phyloP scores from a whole-genome alignment of 2,888 invertebrate genomes.

The Hetaerina titia region DNA sequence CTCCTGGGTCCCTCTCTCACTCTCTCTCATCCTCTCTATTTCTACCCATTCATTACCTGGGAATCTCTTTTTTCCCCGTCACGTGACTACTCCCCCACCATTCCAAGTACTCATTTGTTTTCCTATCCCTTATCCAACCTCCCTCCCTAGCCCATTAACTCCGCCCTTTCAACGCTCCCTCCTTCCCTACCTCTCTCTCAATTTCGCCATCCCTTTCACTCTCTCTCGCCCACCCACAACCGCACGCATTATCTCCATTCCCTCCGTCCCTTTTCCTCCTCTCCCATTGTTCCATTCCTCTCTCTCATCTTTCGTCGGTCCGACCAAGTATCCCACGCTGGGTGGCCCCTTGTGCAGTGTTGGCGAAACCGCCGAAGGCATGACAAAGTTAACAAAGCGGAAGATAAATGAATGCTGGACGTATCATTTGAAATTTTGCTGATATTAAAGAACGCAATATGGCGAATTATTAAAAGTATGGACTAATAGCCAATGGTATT shows the following conservation, averaged over 20 bases:
- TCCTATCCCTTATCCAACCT: neutral
- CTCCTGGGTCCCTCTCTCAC: neutral
- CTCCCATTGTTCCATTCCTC: neutral
- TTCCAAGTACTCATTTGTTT: constrained; percentile 14
- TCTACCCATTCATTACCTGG: constrained; percentile 25
- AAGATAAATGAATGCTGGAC: neutral
- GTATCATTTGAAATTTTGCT: neutral
- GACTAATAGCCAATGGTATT: too few species aligned
- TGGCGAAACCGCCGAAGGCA: neutral
- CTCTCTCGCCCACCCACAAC: neutral
- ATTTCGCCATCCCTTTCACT: neutral
- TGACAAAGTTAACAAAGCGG: neutral
- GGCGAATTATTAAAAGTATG: neutral
- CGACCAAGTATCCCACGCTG: neutral
- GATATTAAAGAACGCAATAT: neutral
- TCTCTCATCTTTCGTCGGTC: neutral
- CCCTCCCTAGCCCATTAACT: neutral
- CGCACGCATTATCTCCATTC: neutral
- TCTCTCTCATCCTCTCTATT: constrained; percentile 6
- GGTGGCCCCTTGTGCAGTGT: neutral
- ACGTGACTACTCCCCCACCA: neutral
- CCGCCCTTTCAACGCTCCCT: neutral
- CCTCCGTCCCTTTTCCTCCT: neutral
- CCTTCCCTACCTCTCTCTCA: neutral
- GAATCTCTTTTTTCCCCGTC: constrained; percentile 1